These are phyloP conservation scores for Lordiphosa collinella DNA, from an alignment of 1,140 invertebrate genomes.

Conservation along the genomic window DNA sequence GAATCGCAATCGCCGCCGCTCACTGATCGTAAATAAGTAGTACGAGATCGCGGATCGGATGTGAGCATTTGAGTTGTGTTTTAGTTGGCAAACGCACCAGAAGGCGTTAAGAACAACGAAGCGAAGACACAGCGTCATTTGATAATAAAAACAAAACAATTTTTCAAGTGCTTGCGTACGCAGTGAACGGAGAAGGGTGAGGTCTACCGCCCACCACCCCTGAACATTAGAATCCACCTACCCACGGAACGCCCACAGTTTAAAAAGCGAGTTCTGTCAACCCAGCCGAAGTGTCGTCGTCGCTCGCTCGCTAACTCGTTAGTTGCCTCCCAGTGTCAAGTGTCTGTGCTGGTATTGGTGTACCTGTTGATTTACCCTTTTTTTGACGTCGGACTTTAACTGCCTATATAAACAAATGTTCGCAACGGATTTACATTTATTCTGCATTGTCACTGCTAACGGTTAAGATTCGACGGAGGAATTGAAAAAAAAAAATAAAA, in stretches of 20 bases:
- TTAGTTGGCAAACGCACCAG: constrained; percentile 44
- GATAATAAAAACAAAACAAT: neutral
- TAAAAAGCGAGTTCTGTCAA: constrained; percentile 25
- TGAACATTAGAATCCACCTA: constrained; percentile 24
- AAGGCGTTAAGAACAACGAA: constrained; percentile 35
- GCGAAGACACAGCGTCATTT: neutral
- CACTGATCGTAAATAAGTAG: constrained; percentile 16
- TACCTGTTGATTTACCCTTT: constrained; percentile 72
- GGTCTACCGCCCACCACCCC: constrained; percentile 14
- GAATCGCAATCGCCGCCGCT: constrained; percentile 21
- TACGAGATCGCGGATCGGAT: constrained; percentile 27
- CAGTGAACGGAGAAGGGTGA: neutral
- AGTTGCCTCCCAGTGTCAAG: constrained; percentile 3
- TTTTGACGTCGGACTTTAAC: constrained; percentile 34
- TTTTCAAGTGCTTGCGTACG: constrained; percentile 28
- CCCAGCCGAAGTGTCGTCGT: constrained; percentile 43
- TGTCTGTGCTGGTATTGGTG: constrained; percentile 16
- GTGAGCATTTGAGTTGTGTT: constrained; percentile 1
- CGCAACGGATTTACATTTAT: constrained; percentile 70
- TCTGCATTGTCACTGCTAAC: constrained; percentile 65
- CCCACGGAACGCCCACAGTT: neutral
- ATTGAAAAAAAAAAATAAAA: neutral
- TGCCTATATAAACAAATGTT: constrained; percentile 70
- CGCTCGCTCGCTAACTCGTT: constrained; percentile 2
- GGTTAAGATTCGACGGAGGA: constrained; percentile 38